Percentiles rank a stretch among this genome's conserved stretches.
These are phyloP conservation scores for Thamnophis elegans DNA, from an alignment of 2,797 vertebrate species.

Conservation along the genomic window DNA sequence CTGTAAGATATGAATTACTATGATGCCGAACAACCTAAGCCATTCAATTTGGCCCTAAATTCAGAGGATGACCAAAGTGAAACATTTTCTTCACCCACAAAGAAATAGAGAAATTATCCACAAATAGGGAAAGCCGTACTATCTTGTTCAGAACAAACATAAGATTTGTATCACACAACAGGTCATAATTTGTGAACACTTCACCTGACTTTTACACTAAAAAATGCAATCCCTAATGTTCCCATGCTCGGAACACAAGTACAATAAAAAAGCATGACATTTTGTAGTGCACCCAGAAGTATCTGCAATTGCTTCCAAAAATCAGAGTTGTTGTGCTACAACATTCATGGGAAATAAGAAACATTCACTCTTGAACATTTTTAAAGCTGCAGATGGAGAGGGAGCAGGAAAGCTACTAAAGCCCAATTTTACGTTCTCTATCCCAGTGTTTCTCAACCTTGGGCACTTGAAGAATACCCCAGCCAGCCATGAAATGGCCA, in stretches of 20 bases:
- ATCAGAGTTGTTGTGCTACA: background rate
- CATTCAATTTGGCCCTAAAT: background rate
- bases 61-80: background rate
- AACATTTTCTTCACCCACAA: background rate
- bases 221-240: background rate
- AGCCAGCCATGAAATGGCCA: background rate
- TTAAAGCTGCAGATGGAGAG: no score
- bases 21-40: background rate
- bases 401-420: background rate
- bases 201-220: background rate
- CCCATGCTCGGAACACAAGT: background rate
- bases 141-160: background rate
- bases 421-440: background rate
- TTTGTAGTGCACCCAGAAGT: background rate
- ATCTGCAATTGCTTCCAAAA: background rate
- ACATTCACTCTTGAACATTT: background rate
- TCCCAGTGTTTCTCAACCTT: background rate
- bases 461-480: background rate
- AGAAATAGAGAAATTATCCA: background rate
- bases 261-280: background rate
- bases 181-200: background rate
- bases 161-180: background rate
- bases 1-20: background rate
- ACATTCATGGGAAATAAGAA: background rate
- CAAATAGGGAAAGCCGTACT: background rate